Base-by-base conservation (phyloP, 2,888 invertebrate genomes). In the Mellilla xanthometata region DNA sequence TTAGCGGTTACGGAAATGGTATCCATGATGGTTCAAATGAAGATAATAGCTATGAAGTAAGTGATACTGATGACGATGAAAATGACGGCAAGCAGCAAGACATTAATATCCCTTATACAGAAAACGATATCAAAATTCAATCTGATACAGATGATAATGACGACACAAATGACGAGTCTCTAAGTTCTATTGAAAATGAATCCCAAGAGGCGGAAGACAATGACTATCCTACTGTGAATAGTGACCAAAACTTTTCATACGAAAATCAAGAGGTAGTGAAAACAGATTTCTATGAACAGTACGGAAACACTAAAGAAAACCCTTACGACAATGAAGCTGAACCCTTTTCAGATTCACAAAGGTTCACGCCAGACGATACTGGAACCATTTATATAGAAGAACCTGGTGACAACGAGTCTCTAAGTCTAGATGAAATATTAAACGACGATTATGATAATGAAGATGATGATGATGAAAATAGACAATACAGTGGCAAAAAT, bases 391-490 rank as follows among this genome's bases (percentile, higher is more conserved):
- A 64, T 46, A 56, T 49, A 34, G 55, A 54, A 33, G 47, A 60
- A 23, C 57, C 56, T 2, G 58, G 65, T 15, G 62, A 70, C 22
- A 71, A 74, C 12, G 67, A 70, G 46, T 54, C 63, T 0, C 57
- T 54, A 12, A 73, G 69, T 41, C 47, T 68, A 12, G 68, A 73
- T 38, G 69, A 72, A 23, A 72, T 68, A 24, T 48, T 42, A 8
- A 33, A 26, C 15, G 72, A 76, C 49, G 72, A 79, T 41, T 72
- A 76, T 50, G 73, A 81, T 45, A 72, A 79, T 39, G 76, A 76
- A 46, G 48, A 62, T 11, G 67, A 3, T n/a, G 15, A 19, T 19
- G 15, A 19, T 24, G 24, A 67, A 29, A 35, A 31, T 7, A 50
- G 4, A 33, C 39, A 58, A 40, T 69, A 67, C 47, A 76, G 60